These are phyloP conservation scores for Hermetia illucens DNA, from an alignment of 1,140 invertebrate genomes.

Conservation along the genomic window DNA sequence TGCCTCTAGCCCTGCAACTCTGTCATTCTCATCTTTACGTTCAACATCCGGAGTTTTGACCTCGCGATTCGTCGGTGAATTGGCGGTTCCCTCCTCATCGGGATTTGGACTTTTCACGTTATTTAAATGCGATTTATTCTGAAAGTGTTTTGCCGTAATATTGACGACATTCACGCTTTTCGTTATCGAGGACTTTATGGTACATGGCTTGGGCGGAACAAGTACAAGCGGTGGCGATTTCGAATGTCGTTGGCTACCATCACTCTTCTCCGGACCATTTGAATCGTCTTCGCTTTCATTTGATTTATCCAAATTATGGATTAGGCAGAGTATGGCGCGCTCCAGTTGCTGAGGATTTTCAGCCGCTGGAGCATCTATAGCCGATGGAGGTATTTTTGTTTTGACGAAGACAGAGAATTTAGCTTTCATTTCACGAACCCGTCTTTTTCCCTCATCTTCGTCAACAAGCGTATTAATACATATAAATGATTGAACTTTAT, in stretches of 20 bases:
- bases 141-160: slow-evolving; percentile 21
- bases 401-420: slow-evolving; percentile 48
- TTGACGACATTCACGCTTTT: slow-evolving; percentile 32
- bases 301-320: slow-evolving; percentile 39
- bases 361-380: slow-evolving; percentile 35
- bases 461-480: slow-evolving; percentile 69
- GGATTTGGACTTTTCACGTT: too few relatives aligned
- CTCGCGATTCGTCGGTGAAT: too few relatives aligned
- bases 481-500: slow-evolving; percentile 63
- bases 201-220: slow-evolving; percentile 33
- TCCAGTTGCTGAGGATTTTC: slow-evolving; percentile 51
- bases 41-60: too few relatives aligned
- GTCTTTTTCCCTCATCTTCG: slow-evolving; percentile 49
- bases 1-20: slow-evolving; percentile 3
- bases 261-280: slow-evolving; percentile 20
- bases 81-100: slow-evolving; percentile 12
- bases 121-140: slow-evolving; percentile 12
- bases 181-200: slow-evolving; percentile 35
- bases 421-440: slow-evolving; percentile 56
- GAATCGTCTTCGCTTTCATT: slow-evolving; percentile 12
- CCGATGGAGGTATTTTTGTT: slow-evolving; percentile 23
- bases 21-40: too few relatives aligned
- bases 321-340: slow-evolving; percentile 48
- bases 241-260: slow-evolving; percentile 12
- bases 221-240: slow-evolving; percentile 30